Percentiles rank a stretch among this genome's conserved stretches.
These are phyloP conservation scores for Cassiopea xamachana DNA, from an alignment of 30 jellyfish, hydroid and myxozoan genomes.

Conservation along the genomic window DNA sequence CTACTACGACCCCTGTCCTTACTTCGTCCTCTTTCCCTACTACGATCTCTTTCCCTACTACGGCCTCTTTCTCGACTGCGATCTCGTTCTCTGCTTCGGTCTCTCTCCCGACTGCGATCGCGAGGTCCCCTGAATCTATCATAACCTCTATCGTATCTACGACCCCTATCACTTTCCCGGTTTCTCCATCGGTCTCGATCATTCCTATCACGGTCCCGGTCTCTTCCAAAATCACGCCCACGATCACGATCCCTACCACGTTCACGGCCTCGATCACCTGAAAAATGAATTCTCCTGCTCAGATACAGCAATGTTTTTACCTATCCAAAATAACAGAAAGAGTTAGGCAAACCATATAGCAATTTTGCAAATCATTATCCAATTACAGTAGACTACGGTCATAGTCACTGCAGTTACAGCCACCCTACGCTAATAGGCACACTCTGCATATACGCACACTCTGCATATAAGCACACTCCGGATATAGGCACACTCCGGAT, in stretches of 20 bases:
- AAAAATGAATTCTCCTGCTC: background rate
- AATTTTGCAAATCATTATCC: too few species aligned
- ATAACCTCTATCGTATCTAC: slow-evolving; percentile 25
- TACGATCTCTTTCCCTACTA: slow-evolving; percentile 64
- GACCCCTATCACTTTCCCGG: slow-evolving; percentile 54
- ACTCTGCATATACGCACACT: too few species aligned
- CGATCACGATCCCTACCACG: too few species aligned
- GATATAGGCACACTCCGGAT: too few species aligned
- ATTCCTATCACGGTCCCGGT: slow-evolving; percentile 25
- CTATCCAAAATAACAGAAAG: too few species aligned
- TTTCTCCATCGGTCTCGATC: slow-evolving; percentile 48
- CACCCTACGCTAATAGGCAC: too few species aligned
- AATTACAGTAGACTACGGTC: too few species aligned
- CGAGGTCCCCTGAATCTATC: slow-evolving; percentile 59
- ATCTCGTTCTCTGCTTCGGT: slow-evolving; percentile 38
- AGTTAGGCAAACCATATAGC: too few species aligned
- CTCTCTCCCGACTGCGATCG: slow-evolving; percentile 52
- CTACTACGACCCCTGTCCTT: slow-evolving; percentile 52
- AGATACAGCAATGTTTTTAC: too few species aligned
- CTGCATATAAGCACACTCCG: too few species aligned
- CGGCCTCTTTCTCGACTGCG: slow-evolving; percentile 50
- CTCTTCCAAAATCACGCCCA: too few species aligned
- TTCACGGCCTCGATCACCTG: slow-evolving; percentile 46
- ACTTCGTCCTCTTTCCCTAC: slow-evolving; percentile 51
- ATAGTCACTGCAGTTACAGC: too few species aligned